Base-by-base conservation (phyloP, 2,888 invertebrate genomes). In the Dichetophora obliterata region DNA sequence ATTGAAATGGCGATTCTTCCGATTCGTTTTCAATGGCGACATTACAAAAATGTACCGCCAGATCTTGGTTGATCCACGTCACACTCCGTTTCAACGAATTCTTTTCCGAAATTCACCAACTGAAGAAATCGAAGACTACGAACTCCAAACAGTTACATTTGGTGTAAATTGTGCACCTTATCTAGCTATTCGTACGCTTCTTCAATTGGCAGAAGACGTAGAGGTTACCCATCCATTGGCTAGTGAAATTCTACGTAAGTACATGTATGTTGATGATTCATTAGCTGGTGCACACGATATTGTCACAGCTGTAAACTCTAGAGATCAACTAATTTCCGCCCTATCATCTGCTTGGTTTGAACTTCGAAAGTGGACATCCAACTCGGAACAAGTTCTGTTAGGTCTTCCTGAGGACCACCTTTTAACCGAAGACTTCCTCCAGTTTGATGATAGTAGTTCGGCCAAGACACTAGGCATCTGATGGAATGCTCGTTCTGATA, bases 251-350 rank as follows among this genome's bases (percentile, higher is more conserved):
- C 70, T 68, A 24, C 69, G 34, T 72, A 79, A n/a, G 37, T 79
- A 6, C 70, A 79, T 37, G 78, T 77, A 81, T n/a, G 78, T 79
- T 0, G 77, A 80, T 22, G 78, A 80, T 37, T 73, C 61, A 3
- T 37, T 80, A 0, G 74, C 73, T 1, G 80, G 78, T 16, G 69
- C 75, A 0, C 78, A 80, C 70, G 73, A 77, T 14, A n/a, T 79
- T 16, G n/a, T 37, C 0, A 74, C 52, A 3, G 75, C 79, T 0
- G 43, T 77, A 5, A 19, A 73, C 61, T 31, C 71, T 9, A 75
- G 74, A 27, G 5, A 52, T 22, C 57, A 77, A 34, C 80, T 3
- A 75, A 66, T 11, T 6, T 4, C n/a, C 4, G 79, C 78, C 1
- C 65, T 78, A n/a, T 3, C 34, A 16, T 77, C 76, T 11, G 63